Percentiles rank a stretch among this genome's conserved stretches.
Evolutionary conservation across 1,140 invertebrate genomes (phyloP).

Genomic region (Dreissena rostriformis): DNA sequence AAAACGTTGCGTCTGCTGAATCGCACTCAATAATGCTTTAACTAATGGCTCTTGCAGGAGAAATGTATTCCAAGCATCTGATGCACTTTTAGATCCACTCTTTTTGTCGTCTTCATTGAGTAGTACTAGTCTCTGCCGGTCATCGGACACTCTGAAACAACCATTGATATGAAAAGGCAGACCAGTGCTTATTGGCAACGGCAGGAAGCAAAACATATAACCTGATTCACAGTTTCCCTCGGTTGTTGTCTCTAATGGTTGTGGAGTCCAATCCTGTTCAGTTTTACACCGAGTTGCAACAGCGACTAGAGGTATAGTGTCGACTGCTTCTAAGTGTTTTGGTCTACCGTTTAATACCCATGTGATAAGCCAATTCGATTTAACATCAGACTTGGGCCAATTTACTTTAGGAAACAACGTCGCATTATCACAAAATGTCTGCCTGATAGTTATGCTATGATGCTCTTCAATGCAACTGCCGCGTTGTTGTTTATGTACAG

Average conservation of each 20-base stretch:
- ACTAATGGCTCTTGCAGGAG: constrained; percentile 34
- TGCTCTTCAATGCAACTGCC: neutral
- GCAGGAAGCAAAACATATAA: constrained; percentile 69
- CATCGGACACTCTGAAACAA: constrained; percentile 64
- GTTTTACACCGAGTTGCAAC: constrained; percentile 19
- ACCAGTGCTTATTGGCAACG: constrained; percentile 65
- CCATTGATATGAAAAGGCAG: constrained; percentile 71
- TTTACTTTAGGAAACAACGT: neutral
- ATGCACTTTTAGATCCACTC: neutral
- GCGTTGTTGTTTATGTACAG: neutral
- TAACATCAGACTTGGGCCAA: neutral
- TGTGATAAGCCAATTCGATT: neutral
- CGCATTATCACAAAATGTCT: neutral
- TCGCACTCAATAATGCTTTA: constrained; percentile 2
- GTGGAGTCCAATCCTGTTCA: neutral
- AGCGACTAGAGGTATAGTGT: constrained; percentile 25
- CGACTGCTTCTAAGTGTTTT: neutral
- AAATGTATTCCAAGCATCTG: constrained; percentile 10
- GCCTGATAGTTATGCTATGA: neutral
- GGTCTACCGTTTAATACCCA: neutral
- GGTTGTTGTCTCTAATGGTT: neutral
- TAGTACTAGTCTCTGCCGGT: constrained; percentile 56
- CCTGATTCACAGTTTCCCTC: constrained; percentile 25
- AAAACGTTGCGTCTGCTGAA: neutral
- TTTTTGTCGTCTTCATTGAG: constrained; percentile 62